Evolutionary conservation across 1,140 invertebrate species (phyloP), one percentile per base, ranked within the genome.

Genomic region (Plutomurus gul): DNA sequence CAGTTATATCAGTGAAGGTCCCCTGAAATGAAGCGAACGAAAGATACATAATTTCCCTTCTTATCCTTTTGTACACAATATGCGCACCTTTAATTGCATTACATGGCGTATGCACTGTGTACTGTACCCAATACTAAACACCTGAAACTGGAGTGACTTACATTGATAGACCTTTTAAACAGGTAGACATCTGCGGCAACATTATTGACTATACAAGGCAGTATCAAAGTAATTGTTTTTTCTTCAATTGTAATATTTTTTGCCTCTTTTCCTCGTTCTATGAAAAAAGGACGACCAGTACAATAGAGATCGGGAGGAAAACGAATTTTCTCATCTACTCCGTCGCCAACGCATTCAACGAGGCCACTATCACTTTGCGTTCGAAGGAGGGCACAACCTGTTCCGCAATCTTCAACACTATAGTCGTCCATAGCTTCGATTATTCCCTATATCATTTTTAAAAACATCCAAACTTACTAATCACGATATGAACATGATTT

Each of bases 251-350:
- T 74, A 25, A 33, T 43, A 72, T 74, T 74, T 36, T 74, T 51
- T 22, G 70, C 40, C n/a, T n/a, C n/a, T 39, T 60, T 78, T 60
- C 77, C 77, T 22, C 77, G 25, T 20, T 74, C 77, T 11, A 78
- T 25, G 56, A 78, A 78, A 30, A 60, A 78, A 40, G 77, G 77
- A 27, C 77, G 70, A 27, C 77, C 77, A 30, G 77, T 78, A 74
- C 77, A 78, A 56, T 60, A 72, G 43, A 78, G 49, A 56, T 78
- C 77, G 40, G 71, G 43, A 51, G 77, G 77, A 47, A 74, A 78
- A 33, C 71, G 47, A 37, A 78, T 56, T n/a, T 70, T 78, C 65
- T 78, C 46, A 16, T 78, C 77, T 6, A 78, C 71, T 20, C 77
- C 77, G 46, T 78, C 77, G 4, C 77, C 77, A n/a, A 43, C 13